A percentile compares a stretch with the other conserved stretches of the same genome.
phyloP scores from a whole-genome alignment of 2,113 vertebrate species.

The Orthonyx spaldingii region DNA sequence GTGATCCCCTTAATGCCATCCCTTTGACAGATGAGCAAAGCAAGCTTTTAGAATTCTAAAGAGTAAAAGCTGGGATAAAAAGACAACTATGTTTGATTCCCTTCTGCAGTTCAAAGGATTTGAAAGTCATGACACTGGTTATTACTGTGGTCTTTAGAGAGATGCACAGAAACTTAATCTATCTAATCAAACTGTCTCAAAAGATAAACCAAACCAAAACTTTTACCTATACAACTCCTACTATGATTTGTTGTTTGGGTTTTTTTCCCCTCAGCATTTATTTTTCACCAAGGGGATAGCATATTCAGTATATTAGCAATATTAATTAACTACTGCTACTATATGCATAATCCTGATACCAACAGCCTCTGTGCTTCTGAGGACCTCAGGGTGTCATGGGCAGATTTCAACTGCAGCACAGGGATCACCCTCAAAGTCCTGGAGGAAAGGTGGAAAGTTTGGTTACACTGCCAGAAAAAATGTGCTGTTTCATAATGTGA shows the following conservation, averaged over 20 bases:
- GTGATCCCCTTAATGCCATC: conserved; percentile 75
- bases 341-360: neutral
- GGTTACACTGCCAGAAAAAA: neutral
- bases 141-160: conserved; percentile 72
- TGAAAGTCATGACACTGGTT: conserved; percentile 76
- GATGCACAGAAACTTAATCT: conserved; percentile 72
- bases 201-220: conserved; percentile 72
- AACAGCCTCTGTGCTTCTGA: neutral
- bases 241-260: neutral
- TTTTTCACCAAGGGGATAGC: conserved; percentile 2
- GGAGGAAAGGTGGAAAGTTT: neutral
- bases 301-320: neutral
- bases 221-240: conserved; percentile 48
- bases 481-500: neutral
- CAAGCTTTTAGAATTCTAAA: conserved; percentile 71
- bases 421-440: neutral
- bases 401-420: neutral
- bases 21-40: conserved; percentile 70
- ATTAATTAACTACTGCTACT: conserved; percentile 46
- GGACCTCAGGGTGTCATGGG: neutral
- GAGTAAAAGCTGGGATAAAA: conserved; percentile 71
- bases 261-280: neutral
- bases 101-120: conserved; percentile 72
- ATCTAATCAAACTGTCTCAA: conserved; percentile 69
- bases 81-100: conserved; percentile 72